A percentile compares a stretch with the other conserved stretches of the same genome.
These are phyloP conservation scores for Callospermophilus lateralis DNA, from an alignment of 2,113 vertebrate species.

Conservation along the genomic window DNA sequence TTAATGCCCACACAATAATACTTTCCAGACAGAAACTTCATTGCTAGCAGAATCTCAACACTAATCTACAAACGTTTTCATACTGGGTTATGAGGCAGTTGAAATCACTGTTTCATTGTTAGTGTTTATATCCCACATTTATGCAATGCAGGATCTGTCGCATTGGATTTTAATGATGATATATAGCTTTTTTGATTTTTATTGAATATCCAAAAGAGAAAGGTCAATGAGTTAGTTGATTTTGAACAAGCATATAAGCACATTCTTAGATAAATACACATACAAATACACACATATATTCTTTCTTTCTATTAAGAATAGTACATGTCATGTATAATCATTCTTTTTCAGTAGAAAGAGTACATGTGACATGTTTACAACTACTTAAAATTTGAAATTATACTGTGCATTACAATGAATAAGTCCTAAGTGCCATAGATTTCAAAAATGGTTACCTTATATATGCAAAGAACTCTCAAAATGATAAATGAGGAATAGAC, in stretches of 20 bases:
- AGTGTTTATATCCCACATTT: constrained; percentile 65
- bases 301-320: background rate
- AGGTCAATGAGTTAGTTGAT: constrained; percentile 16
- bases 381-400: constrained; percentile 10
- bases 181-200: constrained; percentile 62
- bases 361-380: background rate
- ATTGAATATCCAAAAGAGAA: constrained; percentile 64
- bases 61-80: constrained; percentile 43
- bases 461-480: background rate
- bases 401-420: constrained; percentile 41
- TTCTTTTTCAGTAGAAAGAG: background rate
- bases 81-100: constrained; percentile 52
- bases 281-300: too few species aligned
- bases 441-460: background rate
- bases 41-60: constrained; percentile 51
- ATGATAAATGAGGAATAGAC: background rate
- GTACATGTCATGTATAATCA: too few species aligned
- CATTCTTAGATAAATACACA: background rate
- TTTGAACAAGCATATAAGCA: constrained; percentile 65
- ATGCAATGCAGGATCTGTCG: constrained; percentile 32
- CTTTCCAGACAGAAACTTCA: constrained; percentile 67
- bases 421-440: background rate
- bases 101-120: constrained; percentile 39
- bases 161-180: constrained; percentile 65
- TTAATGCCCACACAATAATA: constrained; percentile 76